Evolutionary conservation across 2,113 vertebrate species (phyloP), one percentile per base, ranked within the genome.

Genomic region (Fregetta grallaria): DNA sequence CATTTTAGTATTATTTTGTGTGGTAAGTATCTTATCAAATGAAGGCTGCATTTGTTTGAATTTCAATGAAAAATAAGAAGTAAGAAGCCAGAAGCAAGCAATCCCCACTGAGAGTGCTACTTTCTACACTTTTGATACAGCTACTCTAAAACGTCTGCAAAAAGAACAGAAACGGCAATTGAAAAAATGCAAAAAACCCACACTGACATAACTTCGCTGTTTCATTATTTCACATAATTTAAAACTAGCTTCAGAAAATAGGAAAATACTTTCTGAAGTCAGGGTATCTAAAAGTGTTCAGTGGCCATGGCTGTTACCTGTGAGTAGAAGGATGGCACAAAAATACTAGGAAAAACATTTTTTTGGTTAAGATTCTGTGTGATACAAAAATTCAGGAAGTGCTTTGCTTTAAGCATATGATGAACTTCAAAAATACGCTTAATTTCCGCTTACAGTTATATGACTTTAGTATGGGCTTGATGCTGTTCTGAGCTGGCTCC

Each of bases 1-100:
- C 56, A 58, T 93, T 87, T 91, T 42, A 40, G 34, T 61, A 82
- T 81, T 94, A 75, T 87, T 94, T 91, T 53, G 36, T 94, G 68
- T 67, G 19, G 75, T 91, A 92, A 93, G 45, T 74, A 79, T 63
- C 63, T 74, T 80, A 89, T 71, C 44, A 89, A 92, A 88, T 40
- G 13, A 91, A 89, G 45, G 27, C 38, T 72, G 10, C 50, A 9
- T 71, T 88, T 72, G 8, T 38, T 78, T 72, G 44, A 85, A 94
- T 92, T 89, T 89, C 47, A 84, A 10, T 71, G n/a, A 94, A 78
- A 92, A 81, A 30, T 34, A 88, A 84, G 70, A 88, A 86, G 3
- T 40, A 83, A 80, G 55, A 81, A 86, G 53, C 78, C 65, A 88
- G 61, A 65, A 81, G 61, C 44, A 89, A 88, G 32, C 11, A 73